Evolutionary conservation across 2,113 vertebrate species (phyloP).

Genomic region (Microtus pennsylvanicus): DNA sequence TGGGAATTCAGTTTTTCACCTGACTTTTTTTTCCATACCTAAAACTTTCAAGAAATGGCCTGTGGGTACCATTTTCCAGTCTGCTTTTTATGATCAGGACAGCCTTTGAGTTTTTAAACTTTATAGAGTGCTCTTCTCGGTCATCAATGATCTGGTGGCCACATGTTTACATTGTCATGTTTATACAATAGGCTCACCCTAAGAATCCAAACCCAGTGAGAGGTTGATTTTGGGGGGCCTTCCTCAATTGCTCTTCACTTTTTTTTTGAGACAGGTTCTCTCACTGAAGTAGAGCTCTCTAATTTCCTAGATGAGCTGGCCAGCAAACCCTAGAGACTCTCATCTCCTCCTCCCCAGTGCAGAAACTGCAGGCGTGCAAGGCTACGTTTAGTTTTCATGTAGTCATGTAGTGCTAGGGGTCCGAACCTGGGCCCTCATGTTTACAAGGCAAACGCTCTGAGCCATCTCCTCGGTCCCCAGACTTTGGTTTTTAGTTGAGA

Average conservation of each 20-base stretch:
- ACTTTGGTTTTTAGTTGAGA: not conserved
- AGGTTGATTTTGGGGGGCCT: not conserved
- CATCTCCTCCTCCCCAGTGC: not conserved
- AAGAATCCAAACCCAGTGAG: not conserved
- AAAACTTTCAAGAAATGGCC: slow-evolving; percentile 28
- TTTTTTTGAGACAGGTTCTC: not conserved
- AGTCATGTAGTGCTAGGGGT: not conserved
- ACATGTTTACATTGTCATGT: not conserved
- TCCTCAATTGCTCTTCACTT: not conserved
- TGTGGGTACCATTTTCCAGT: not conserved
- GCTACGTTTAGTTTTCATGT: not conserved
- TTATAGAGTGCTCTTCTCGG: not conserved
- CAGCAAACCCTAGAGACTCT: not conserved
- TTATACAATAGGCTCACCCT: not conserved
- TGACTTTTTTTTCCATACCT: slow-evolving; percentile 5
- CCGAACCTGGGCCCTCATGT: not conserved
- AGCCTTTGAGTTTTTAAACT: slow-evolving; percentile 4
- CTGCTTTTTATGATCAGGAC: not conserved
- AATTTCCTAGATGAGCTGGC: not conserved
- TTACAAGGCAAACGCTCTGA: not conserved
- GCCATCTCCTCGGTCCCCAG: not conserved
- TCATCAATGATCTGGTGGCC: not conserved
- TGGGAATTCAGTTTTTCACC: slow-evolving; percentile 44
- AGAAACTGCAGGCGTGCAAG: not conserved
- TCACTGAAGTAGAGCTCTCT: not conserved